Base-by-base conservation (phyloP, 2,888 invertebrate genomes). In the Drosophila meridionalis region DNA sequence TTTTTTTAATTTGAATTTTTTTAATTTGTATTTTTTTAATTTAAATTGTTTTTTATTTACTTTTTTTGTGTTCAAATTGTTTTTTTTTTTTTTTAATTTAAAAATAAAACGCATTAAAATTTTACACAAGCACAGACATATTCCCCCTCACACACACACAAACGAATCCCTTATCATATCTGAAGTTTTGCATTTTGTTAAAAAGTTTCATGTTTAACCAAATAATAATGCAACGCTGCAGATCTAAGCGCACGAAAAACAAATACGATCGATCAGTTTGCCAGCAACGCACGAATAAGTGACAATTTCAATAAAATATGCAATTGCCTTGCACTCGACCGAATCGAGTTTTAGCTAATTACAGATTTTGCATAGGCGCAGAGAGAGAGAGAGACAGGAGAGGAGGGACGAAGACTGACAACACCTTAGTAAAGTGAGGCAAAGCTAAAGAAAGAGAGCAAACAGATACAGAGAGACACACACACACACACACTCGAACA, bases 331-430 rank as follows among this genome's bases (percentile, higher is more conserved):
- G 7, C 14, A 26, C 34, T 34, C n/a, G n/a, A n/a, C 45, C 40
- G 53, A 45, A 45, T 57, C 52, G 40, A 36, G 20, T 45, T 69
- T 28, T 26, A 42, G 47, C 55, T 61, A 58, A 65, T 57, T 58
- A 48, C 75, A 58, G 32, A 52, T 53, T 76, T 72, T 67, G 62
- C 59, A 60, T 57, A 20, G 26, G 20, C 55, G 28, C 30, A 42
- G 12, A 67, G 57, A 28, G 58, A 30, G 40, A 7, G 34, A 42
- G 14, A 66, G 56, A 20, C 52, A 32, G 20, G 11, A 9, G 2
- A 34, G 14, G 4, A 52, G 38, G 14, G 4, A 20, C 30, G n/a
- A 3, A 42, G 30, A 47, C 30, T 26, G 40, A 42, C 40, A 34
- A 1, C 32, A 34, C 50, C 50, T 50, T 32, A 42, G 1, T 20